These are phyloP conservation scores for Saccostrea cuccullata DNA, from an alignment of 1,140 invertebrate genomes.

Conservation along the genomic window DNA sequence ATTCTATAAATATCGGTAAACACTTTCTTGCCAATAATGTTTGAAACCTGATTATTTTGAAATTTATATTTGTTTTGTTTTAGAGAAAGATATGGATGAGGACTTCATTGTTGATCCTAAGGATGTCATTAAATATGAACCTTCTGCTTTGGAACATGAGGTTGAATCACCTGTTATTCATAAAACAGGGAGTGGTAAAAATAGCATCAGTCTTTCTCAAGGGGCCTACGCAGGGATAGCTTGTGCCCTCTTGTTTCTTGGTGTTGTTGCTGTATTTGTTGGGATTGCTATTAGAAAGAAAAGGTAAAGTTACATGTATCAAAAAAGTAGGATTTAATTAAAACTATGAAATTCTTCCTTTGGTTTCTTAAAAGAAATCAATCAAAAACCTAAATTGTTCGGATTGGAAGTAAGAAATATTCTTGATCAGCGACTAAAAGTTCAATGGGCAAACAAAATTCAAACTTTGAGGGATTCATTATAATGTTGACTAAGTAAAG, in stretches of 20 bases:
- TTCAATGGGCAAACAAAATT: no score
- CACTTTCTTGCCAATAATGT: no score
- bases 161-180: neutral
- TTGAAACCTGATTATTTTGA: no score
- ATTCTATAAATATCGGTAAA: no score
- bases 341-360: no score
- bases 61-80: no score
- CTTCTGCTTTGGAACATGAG: neutral
- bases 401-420: no score
- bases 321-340: neutral
- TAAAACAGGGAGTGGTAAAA: neutral
- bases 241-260: neutral
- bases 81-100: neutral
- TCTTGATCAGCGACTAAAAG: no score
- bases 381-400: no score
- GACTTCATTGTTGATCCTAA: neutral
- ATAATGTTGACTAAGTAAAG: no score
- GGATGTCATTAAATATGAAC: neutral
- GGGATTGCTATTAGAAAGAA: neutral
- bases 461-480: no score
- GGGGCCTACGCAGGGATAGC: constrained; percentile 14
- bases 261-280: neutral
- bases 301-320: neutral
- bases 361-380: no score
- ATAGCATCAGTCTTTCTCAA: constrained; percentile 11